These are phyloP conservation scores for Folsomia manolachei DNA, from an alignment of 2,888 invertebrate species.

Conservation along the genomic window DNA sequence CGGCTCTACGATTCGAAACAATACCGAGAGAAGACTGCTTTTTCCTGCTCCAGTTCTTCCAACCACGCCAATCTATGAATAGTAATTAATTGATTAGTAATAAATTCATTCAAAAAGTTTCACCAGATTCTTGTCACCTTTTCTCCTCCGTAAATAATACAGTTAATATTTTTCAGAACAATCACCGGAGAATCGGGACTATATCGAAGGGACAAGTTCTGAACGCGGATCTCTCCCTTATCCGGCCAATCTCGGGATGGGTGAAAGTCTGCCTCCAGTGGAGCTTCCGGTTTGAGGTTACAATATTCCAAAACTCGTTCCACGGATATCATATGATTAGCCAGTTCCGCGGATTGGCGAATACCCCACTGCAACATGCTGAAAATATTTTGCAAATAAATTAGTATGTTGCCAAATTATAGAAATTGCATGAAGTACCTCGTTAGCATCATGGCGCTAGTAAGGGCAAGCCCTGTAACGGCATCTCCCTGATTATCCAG, in stretches of 20 bases:
- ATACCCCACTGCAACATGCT: slow-evolving; percentile 54
- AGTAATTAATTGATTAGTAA: background rate
- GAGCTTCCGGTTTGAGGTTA: slow-evolving; percentile 54
- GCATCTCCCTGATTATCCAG: slow-evolving; percentile 16
- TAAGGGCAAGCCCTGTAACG: slow-evolving; percentile 34
- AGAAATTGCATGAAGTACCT: background rate
- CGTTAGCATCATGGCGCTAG: slow-evolving; percentile 31
- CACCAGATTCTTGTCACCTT: background rate
- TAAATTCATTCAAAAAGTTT: background rate
- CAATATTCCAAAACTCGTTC: slow-evolving; percentile 58
- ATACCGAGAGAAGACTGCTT: slow-evolving; percentile 60
- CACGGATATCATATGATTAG: slow-evolving; percentile 53
- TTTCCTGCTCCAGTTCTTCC: slow-evolving; percentile 60
- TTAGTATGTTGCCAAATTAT: no score
- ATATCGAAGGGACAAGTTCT: slow-evolving; percentile 1
- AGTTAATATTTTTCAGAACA: background rate
- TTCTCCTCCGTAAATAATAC: background rate
- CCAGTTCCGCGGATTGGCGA: slow-evolving; percentile 70
- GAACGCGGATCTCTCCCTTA: background rate
- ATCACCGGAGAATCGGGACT: background rate
- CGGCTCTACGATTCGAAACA: slow-evolving; percentile 56
- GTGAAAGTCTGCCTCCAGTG: background rate
- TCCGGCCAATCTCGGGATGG: background rate
- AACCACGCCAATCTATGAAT: slow-evolving; percentile 53
- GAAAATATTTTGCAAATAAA: no score